Conservation (phyloP, 1,140 invertebrate genomes). For the Cecropterus lyciades region DNA sequence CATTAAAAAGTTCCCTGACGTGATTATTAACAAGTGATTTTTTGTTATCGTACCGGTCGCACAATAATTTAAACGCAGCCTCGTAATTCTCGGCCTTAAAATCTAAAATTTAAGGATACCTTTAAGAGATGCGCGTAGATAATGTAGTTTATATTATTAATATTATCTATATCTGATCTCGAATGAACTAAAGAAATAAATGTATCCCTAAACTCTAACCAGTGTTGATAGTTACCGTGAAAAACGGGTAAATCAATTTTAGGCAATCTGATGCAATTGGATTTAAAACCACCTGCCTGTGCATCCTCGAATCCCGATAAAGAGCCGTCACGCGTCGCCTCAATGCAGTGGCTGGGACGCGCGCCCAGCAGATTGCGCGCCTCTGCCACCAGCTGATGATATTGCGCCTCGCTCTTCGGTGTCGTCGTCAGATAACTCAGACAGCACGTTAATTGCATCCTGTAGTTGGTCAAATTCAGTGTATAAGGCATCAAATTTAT, state of each 20-base stretch:
- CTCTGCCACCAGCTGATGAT: background rate
- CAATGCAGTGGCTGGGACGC: background rate
- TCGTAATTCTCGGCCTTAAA: constrained; percentile 42
- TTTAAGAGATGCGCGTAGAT: constrained; percentile 30
- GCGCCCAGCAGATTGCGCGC: background rate
- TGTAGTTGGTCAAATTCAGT: constrained; percentile 20
- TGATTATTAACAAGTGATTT: constrained; percentile 42
- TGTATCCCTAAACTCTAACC: constrained; percentile 34
- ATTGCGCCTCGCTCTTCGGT: constrained; percentile 6
- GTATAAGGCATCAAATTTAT: constrained; percentile 23
- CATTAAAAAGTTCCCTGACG: too few relatives aligned
- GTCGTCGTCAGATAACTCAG: background rate
- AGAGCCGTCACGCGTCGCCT: background rate
- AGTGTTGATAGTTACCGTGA: constrained; percentile 25
- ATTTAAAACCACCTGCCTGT: constrained; percentile 10
- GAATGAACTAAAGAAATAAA: constrained; percentile 36
- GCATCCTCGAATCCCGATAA: background rate
- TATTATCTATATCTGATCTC: constrained; percentile 9
- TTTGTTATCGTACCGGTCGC: constrained; percentile 41
- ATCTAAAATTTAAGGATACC: constrained; percentile 42
- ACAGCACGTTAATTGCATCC: constrained; percentile 16
- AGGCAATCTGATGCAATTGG: constrained; percentile 19
- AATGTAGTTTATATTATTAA: constrained; percentile 38
- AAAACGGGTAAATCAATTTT: constrained; percentile 33
- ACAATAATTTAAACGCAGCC: constrained; percentile 42